Evolutionary conservation across 2,888 invertebrate species (phyloP).

Genomic region (Metalampra italica): DNA sequence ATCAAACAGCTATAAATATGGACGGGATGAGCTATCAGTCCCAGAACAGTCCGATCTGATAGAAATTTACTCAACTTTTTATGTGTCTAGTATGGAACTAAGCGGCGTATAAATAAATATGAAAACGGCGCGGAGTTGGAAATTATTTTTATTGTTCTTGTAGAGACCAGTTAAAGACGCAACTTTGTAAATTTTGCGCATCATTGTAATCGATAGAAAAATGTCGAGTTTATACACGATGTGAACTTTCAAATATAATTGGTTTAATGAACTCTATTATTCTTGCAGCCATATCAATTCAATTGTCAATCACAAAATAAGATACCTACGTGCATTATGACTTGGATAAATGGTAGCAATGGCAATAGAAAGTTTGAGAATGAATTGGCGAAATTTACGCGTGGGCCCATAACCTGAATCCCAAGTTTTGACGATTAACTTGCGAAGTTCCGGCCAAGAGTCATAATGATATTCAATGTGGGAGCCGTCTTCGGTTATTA

Average conservation of each 20-base stretch:
- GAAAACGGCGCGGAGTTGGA: conserved; percentile 59
- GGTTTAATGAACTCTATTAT: conserved; percentile 30
- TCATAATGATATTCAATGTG: conserved; percentile 17
- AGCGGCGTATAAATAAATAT: conserved; percentile 62
- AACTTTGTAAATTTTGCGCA: conserved; percentile 33
- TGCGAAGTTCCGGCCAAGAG: not conserved
- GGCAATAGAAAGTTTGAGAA: conserved; percentile 38
- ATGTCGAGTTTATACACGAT: conserved; percentile 4
- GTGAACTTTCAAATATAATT: conserved; percentile 14
- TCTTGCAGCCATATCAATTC: not conserved
- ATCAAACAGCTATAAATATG: conserved; percentile 75
- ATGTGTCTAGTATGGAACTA: conserved; percentile 57
- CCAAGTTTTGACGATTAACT: conserved; percentile 8
- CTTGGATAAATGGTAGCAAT: conserved; percentile 23
- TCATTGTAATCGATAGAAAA: conserved; percentile 11
- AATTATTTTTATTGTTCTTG: conserved; percentile 64
- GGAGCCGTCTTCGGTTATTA: conserved; percentile 52
- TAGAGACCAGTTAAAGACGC: conserved; percentile 39
- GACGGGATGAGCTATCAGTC: conserved; percentile 69
- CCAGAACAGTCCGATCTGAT: conserved; percentile 61
- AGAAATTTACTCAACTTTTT: conserved; percentile 69
- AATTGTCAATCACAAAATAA: conserved; percentile 28
- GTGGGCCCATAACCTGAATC: conserved; percentile 11
- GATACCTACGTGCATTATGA: conserved; percentile 21
- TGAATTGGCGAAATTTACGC: conserved; percentile 36